Evolutionary conservation across 1,140 invertebrate genomes (phyloP), one percentile per base, ranked within the genome.

Genomic region (Gryllus bimaculatus): DNA sequence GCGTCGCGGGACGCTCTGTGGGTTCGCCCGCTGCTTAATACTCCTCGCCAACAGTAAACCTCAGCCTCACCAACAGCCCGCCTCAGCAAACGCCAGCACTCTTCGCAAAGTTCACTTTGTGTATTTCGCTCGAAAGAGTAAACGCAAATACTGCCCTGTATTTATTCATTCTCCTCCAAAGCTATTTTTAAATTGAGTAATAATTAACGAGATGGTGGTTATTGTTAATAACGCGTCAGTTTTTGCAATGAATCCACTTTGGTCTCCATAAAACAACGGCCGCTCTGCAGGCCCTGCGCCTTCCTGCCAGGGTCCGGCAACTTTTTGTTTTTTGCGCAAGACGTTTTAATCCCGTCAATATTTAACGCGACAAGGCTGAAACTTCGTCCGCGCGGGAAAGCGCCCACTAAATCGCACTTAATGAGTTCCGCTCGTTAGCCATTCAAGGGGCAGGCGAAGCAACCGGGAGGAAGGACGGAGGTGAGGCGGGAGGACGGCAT

Each of bases 331-430:
- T 66, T 66, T 66, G 18, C 54, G 54, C 10, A 66, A 66, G 54
- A 66, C 18, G 54, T 66, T 66, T 66, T 66, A 66, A 66, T 66
- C 54, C 54, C 54, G 54, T 66, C 54, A 66, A 66, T 66, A 66
- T 66, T 66, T 66, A 66, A 66, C 54, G 54, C 54, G 54, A 66
- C 54, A 66, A 18, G 18, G 54, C 54, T 66, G 54, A 66, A 66
- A 66, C 54, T 66, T 66, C 18, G 54, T 66, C 54, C 54, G 54
- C 54, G 18, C 18, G 18, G 7, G 54, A 10, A 66, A 66, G 54
- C 54, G 54, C 10, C 5, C 54, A 18, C 54, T 66, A 66, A 66
- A 66, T 66, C 54, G 54, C 54, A 66, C 54, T 66, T 66, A 66
- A 66, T 66, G 54, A 66, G 54, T 66, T 66, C 54, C 54, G 54